Conservation (phyloP, 2,888 invertebrate species). For the Chrysolina haemoptera region DNA sequence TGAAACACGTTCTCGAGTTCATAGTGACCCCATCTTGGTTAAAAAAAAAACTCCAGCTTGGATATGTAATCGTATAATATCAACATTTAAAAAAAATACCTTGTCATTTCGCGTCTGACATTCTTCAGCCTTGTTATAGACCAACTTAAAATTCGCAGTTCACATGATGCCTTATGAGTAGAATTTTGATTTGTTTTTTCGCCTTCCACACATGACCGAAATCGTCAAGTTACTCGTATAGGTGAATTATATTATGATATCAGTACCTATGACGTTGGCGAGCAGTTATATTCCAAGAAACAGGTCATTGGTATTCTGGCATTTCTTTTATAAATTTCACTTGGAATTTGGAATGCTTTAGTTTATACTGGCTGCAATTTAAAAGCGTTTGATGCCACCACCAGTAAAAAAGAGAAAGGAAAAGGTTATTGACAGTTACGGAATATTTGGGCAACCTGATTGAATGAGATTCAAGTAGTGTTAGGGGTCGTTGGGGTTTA, state of each 20-base stretch:
- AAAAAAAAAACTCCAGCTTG: too few relatives aligned
- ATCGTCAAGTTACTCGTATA: conserved; percentile 28
- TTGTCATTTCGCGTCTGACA: not conserved
- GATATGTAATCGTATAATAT: too few relatives aligned
- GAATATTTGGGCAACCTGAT: too few relatives aligned
- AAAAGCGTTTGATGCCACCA: not conserved
- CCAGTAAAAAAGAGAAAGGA: not conserved
- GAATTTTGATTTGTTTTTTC: conserved; percentile 38
- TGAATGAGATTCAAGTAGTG: too few relatives aligned
- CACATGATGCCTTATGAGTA: conserved; percentile 32
- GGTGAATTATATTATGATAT: conserved; percentile 32
- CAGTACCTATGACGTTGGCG: not conserved
- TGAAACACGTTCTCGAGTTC: too few relatives aligned
- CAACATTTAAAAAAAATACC: too few relatives aligned
- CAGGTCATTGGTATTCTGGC: conserved; percentile 12
- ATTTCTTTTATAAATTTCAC: not conserved
- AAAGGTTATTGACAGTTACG: not conserved
- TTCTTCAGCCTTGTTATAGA: not conserved
- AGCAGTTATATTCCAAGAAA: conserved; percentile 8
- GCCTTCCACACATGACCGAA: conserved; percentile 33
- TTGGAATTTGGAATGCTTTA: not conserved
- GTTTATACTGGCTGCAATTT: not conserved
- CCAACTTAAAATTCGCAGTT: conserved; percentile 30
- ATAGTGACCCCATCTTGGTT: too few relatives aligned
- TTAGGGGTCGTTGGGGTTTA: too few relatives aligned